Percentiles rank a stretch among this genome's conserved stretches.
Evolutionary conservation across 2,888 invertebrate genomes (phyloP).

Genomic region (Malachius bipustulatus): DNA sequence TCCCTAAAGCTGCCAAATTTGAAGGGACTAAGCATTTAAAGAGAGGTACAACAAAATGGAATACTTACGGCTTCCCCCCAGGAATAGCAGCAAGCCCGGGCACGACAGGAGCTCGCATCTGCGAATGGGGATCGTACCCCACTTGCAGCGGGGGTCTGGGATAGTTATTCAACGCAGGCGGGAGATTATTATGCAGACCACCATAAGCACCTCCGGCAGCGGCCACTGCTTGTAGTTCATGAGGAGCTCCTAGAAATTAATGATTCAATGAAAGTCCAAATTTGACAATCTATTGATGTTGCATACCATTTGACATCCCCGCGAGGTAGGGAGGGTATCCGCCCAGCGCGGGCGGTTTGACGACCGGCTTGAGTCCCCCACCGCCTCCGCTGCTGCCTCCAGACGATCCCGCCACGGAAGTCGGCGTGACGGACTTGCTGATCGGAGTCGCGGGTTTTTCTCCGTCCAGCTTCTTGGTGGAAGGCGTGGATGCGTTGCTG

Average conservation of each 20-base stretch:
- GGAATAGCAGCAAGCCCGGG: constrained; percentile 57
- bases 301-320: constrained; percentile 39
- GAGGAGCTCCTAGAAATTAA: constrained; percentile 36
- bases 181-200: constrained; percentile 49
- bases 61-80: constrained; percentile 77
- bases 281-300: too few species aligned
- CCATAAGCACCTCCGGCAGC: constrained; percentile 43
- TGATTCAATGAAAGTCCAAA: constrained; percentile 5
- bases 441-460: constrained; percentile 87
- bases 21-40: too few species aligned
- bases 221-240: constrained; percentile 46
- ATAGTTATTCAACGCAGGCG: constrained; percentile 53
- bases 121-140: constrained; percentile 54
- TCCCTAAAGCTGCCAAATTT: too few species aligned
- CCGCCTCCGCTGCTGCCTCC: constrained; percentile 42
- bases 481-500: constrained; percentile 83
- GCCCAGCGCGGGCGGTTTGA: constrained; percentile 40
- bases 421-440: constrained; percentile 81
- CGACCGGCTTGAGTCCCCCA: constrained; percentile 41
- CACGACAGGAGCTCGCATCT: constrained; percentile 53
- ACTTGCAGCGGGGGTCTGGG: constrained; percentile 53
- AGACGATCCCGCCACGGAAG: constrained; percentile 43
- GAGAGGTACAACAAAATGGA: too few species aligned
- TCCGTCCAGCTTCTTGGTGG: constrained; percentile 69
- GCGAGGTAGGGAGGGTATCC: constrained; percentile 53